A percentile compares a stretch with the other conserved stretches of the same genome.
phyloP scores from a whole-genome alignment of 2,797 vertebrate species.

The Cyclopterus lumpus region DNA sequence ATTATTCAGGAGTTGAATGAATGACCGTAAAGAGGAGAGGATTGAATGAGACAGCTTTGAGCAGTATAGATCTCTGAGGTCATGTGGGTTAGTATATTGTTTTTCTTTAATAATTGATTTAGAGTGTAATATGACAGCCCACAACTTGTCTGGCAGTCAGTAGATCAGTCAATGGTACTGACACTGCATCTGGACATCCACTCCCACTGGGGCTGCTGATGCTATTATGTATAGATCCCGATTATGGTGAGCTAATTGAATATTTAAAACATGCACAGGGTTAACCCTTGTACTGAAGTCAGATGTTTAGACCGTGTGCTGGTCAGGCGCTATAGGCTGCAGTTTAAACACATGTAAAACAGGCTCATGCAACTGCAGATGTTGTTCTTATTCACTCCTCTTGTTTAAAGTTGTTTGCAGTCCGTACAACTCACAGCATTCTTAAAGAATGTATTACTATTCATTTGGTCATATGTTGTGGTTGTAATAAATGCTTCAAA shows the following conservation, averaged over 20 bases:
- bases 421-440: not conserved
- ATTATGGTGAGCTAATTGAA: not conserved
- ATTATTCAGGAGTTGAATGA: constrained; percentile 25
- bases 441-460: not conserved
- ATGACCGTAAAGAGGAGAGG: not conserved
- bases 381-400: not conserved
- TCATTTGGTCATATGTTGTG: not conserved
- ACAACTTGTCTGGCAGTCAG: not conserved
- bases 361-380: not conserved
- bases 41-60: constrained; percentile 7
- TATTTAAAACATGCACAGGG: not conserved
- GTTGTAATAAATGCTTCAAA: not conserved
- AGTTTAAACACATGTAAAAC: constrained; percentile 42
- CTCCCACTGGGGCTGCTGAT: not conserved
- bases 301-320: constrained; percentile 11
- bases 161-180: not conserved
- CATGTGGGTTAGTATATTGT: not conserved
- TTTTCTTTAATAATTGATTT: constrained; percentile 4
- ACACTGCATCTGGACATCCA: not conserved
- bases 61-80: not conserved
- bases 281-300: not conserved
- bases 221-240: not conserved
- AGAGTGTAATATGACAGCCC: not conserved
- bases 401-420: not conserved
- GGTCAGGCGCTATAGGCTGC: not conserved